Percentiles rank a stretch among this genome's conserved stretches.
These are phyloP conservation scores for Acanthiza pusilla DNA, from an alignment of 2,797 vertebrate genomes.

Conservation along the genomic window DNA sequence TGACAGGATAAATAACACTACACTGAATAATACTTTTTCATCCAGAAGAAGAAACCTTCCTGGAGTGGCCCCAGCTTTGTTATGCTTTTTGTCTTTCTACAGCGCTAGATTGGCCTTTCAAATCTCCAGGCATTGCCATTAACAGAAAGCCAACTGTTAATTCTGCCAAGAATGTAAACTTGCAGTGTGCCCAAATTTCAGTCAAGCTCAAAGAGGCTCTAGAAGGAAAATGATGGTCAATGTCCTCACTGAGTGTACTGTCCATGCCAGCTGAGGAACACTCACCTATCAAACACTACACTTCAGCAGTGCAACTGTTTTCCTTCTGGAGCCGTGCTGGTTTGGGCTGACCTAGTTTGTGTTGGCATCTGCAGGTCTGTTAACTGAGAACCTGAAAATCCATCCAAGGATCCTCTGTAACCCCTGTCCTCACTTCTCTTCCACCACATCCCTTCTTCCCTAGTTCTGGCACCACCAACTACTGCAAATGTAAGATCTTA, in stretches of 20 bases:
- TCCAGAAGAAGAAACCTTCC: not conserved
- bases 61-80: not conserved
- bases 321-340: not conserved
- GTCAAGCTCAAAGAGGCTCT: not conserved
- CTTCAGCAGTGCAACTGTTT: not conserved
- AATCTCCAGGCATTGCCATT: not conserved
- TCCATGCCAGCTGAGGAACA: not conserved
- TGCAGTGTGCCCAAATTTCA: fast-evolving
- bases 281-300: not conserved
- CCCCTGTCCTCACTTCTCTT: not conserved
- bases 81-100: not conserved
- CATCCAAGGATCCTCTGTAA: not conserved
- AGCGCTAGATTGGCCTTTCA: not conserved
- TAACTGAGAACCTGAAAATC: not conserved
- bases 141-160: not conserved
- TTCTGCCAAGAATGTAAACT: not conserved
- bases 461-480: not conserved
- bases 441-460: not conserved
- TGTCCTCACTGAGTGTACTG: not conserved
- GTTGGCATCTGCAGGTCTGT: not conserved
- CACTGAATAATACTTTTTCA: not conserved
- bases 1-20: not conserved
- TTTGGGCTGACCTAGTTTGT: conserved; percentile 13
- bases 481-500: not conserved
- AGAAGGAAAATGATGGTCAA: fast-evolving